Base-by-base conservation (phyloP, 2,797 vertebrate genomes). In the Cygnus olor region DNA sequence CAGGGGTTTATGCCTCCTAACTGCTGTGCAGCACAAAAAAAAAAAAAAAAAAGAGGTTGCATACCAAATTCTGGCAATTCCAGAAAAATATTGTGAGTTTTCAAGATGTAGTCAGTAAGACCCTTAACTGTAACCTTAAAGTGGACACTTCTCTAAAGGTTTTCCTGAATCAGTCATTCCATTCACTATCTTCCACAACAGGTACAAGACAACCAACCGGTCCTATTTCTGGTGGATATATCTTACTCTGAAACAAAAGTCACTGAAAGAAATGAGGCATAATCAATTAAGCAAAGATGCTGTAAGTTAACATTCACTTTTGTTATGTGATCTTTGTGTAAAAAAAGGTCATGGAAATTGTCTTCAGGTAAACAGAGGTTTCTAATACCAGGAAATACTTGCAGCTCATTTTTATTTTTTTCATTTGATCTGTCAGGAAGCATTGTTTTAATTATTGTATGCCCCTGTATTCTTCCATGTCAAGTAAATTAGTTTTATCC, bases 171-270 rank as follows among this genome's bases (percentile, higher is more conserved):
- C 64, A 36, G 5, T 30, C 53, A 12, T 18, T 71, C 20, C 27
- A n/a, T 25, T 71, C 47, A 6, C 20, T 44, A 0, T 14, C 27
- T 49, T 36, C 34, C 25, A 24, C 2, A 0, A 13, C 0, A 56
- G 9, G 30, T 11, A 22, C 28, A 40, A 73, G 85, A 44, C 21
- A 70, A 61, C 11, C 4, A 40, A 60, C 20, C 14, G 1, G 10
- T n/a, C 30, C 6, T 49, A 8, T 36, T 89, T 80, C 53, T 63
- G 17, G 27, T 42, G 42, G 8, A 27, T 45, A 19, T 4, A 14
- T 30, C 10, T 47, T 36, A 4, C 5, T 6, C n/a, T 36, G 54
- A 40, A 76, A 21, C 27, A 51, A n/a, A 71, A 22, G 47, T 12
- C 11, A 36, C 28, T 16, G 10, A 18, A 77, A 81, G n/a, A 65